phyloP scores from a whole-genome alignment of 2,888 invertebrate species.

The Eumacrocentrus americanus region DNA sequence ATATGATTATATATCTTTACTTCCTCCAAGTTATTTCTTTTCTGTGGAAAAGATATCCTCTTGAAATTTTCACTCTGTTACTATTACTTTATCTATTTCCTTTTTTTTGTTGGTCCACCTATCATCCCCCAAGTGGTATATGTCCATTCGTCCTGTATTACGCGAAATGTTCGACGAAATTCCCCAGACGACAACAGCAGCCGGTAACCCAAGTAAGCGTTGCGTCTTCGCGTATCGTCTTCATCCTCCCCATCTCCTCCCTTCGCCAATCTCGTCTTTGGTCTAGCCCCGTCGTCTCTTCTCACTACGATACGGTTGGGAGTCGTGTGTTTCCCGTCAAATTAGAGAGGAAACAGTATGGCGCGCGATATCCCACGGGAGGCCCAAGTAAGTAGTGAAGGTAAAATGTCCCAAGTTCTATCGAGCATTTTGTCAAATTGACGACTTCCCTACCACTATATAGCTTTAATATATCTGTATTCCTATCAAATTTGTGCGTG shows the following conservation, averaged over 20 bases:
- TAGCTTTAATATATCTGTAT: background rate
- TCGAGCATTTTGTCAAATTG: background rate
- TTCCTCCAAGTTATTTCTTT: too few relatives aligned
- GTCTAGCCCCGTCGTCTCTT: constrained; percentile 14
- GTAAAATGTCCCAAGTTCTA: constrained; percentile 7
- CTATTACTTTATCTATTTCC: background rate
- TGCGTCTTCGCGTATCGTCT: constrained; percentile 16
- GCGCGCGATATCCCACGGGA: constrained; percentile 30
- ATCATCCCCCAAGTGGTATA: background rate
- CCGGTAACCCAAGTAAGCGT: constrained; percentile 30
- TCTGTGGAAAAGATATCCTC: too few relatives aligned
- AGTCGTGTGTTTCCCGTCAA: constrained; percentile 38
- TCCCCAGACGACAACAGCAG: constrained; percentile 31
- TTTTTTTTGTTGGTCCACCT: background rate
- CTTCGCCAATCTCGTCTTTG: constrained; percentile 30
- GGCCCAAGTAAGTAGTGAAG: constrained; percentile 15
- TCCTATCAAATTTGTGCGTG: background rate
- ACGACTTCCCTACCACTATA: background rate
- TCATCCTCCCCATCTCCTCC: constrained; percentile 13
- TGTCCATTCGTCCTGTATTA: constrained; percentile 19
- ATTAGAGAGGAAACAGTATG: constrained; percentile 34
- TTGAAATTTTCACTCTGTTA: too few relatives aligned
- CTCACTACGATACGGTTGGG: constrained; percentile 24
- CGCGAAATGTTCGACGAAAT: constrained; percentile 33
- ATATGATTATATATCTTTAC: too few relatives aligned